Percentiles rank a stretch among this genome's conserved stretches.
These are phyloP conservation scores for Periplaneta americana DNA, from an alignment of 1,140 invertebrate genomes.

Conservation along the genomic window DNA sequence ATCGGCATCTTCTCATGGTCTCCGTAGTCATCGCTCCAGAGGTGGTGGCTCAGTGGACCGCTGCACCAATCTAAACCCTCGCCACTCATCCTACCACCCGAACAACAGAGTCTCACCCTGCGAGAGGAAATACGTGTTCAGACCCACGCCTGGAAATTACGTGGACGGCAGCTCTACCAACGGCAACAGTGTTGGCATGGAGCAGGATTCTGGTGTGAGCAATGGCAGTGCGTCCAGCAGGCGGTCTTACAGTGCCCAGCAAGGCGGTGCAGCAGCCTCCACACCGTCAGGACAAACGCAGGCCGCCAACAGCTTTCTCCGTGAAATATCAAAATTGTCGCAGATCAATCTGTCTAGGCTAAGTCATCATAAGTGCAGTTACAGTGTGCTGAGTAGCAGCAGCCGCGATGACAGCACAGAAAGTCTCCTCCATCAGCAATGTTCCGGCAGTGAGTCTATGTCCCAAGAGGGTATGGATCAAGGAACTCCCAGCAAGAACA, in stretches of 20 bases:
- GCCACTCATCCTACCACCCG: conserved; percentile 32
- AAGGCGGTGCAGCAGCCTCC: not conserved
- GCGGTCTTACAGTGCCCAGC: conserved; percentile 15
- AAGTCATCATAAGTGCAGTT: conserved; percentile 61
- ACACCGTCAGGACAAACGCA: not conserved
- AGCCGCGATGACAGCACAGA: conserved; percentile 60
- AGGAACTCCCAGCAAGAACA: conserved; percentile 21
- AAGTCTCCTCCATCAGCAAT: conserved; percentile 44
- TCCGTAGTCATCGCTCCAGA: conserved; percentile 29
- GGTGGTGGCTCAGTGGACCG: conserved; percentile 32
- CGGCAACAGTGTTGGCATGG: conserved; percentile 20
- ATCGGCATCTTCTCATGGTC: conserved; percentile 19
- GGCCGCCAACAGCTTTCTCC: conserved; percentile 45
- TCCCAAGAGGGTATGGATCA: conserved; percentile 28
- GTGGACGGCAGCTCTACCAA: conserved; percentile 17
- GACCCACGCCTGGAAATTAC: conserved; percentile 29
- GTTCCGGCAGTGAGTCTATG: conserved; percentile 26
- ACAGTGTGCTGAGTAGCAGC: conserved; percentile 55
- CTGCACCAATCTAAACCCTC: conserved; percentile 29
- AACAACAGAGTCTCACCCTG: conserved; percentile 36
- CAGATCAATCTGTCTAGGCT: conserved; percentile 64
- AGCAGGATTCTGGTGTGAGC: conserved; percentile 16
- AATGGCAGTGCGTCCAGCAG: conserved; percentile 2
- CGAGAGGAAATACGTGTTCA: conserved; percentile 38
- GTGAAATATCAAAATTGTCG: conserved; percentile 67